Evolutionary conservation across 2,113 vertebrate genomes (phyloP).

Genomic region (Pollachius pollachius): DNA sequence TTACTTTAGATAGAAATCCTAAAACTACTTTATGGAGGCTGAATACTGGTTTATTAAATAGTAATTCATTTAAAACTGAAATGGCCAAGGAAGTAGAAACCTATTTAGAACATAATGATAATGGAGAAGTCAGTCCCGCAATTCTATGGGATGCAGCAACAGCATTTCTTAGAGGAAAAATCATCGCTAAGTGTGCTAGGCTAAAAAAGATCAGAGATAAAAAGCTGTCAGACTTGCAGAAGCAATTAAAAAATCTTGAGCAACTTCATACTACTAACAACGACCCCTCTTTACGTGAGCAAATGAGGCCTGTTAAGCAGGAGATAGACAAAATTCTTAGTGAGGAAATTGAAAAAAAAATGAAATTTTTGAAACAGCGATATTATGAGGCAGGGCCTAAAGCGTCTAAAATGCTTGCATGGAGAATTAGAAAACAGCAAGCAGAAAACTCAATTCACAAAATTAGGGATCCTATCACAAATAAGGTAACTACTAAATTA

Average conservation of each 20-base stretch:
- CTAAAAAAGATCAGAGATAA: neutral
- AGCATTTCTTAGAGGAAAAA: no score
- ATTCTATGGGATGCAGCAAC: neutral
- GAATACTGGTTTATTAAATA: no score
- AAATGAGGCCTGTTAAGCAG: no score
- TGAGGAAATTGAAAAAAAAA: neutral
- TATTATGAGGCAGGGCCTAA: neutral
- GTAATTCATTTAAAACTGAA: no score
- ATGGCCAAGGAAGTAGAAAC: no score
- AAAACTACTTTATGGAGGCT: no score
- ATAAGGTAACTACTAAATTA: neutral
- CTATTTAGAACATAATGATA: neutral
- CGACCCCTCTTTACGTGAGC: no score
- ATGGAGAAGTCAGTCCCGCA: neutral
- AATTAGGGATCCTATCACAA: neutral
- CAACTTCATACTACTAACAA: neutral
- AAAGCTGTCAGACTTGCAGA: neutral
- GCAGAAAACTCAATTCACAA: neutral
- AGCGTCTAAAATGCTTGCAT: neutral
- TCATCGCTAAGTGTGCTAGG: no score
- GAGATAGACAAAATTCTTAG: neutral
- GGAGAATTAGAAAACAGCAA: no score
- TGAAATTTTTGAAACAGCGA: neutral
- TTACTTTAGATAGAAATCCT: no score
- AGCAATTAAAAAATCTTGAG: neutral